These are phyloP conservation scores for Heliconius hermathena DNA, from an alignment of 1,140 invertebrate species.

Conservation along the genomic window DNA sequence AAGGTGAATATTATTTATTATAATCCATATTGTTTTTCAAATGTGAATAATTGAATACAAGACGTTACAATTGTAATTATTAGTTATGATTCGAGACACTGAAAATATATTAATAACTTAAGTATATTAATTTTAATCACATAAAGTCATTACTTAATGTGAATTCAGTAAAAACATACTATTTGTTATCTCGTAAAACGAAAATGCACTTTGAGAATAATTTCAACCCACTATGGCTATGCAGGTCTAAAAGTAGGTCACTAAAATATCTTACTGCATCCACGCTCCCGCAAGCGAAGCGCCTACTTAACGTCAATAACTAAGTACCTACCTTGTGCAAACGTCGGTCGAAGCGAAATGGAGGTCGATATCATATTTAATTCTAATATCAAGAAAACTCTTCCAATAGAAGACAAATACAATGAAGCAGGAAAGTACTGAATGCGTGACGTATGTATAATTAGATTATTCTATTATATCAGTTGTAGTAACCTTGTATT, in stretches of 20 bases:
- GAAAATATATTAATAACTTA: slow-evolving; percentile 19
- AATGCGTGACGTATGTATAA: slow-evolving; percentile 18
- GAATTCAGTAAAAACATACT: background rate
- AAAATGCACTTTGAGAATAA: background rate
- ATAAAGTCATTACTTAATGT: background rate
- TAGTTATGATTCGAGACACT: background rate
- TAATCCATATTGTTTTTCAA: background rate
- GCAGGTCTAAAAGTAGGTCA: slow-evolving; percentile 65
- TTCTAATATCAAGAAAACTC: background rate
- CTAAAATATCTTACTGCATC: slow-evolving; percentile 54
- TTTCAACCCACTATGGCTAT: slow-evolving; percentile 31
- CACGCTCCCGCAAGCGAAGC: slow-evolving; percentile 44
- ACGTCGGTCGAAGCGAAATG: slow-evolving; percentile 26
- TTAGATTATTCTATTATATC: slow-evolving; percentile 26
- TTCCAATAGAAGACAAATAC: background rate
- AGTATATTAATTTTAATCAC: slow-evolving; percentile 24
- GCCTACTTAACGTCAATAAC: slow-evolving; percentile 38
- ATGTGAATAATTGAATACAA: background rate
- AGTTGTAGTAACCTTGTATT: slow-evolving; percentile 9
- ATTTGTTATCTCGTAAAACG: background rate
- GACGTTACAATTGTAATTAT: background rate
- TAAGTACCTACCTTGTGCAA: slow-evolving; percentile 31
- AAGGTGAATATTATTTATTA: background rate
- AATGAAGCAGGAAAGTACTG: slow-evolving; percentile 9
- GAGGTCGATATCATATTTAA: slow-evolving; percentile 4